These are phyloP conservation scores for Suncus etruscus DNA, from an alignment of 2,113 vertebrate species.

Conservation along the genomic window DNA sequence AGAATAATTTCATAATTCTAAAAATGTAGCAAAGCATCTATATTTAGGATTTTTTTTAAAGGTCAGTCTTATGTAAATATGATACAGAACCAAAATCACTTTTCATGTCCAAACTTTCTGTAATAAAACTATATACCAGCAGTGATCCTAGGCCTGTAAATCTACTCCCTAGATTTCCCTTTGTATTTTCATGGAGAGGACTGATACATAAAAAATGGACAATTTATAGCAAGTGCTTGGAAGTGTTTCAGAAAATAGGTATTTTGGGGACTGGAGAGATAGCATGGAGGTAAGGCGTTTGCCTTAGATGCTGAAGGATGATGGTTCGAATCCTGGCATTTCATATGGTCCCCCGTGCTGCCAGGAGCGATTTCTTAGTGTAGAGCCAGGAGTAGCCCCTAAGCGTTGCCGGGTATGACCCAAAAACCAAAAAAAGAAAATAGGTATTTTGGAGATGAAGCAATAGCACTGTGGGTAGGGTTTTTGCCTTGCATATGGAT, in stretches of 20 bases:
- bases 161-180: neutral
- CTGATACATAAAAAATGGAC: neutral
- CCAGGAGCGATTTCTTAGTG: no score
- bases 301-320: no score
- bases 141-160: neutral
- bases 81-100: neutral
- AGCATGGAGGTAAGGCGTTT: no score
- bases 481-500: no score
- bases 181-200: neutral
- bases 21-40: constrained; percentile 49
- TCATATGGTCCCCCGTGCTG: no score
- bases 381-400: no score
- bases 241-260: neutral
- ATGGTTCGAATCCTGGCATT: no score
- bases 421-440: no score
- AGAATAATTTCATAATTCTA: constrained; percentile 22
- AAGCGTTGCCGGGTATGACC: no score
- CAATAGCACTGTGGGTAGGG: no score
- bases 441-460: neutral
- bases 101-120: constrained; percentile 15
- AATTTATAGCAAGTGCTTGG: neutral
- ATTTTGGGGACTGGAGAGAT: no score
- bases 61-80: neutral
- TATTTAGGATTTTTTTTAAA: constrained; percentile 23
- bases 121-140: neutral